Conservation (phyloP, 2,888 invertebrate genomes). For the Apotomis capreana region DNA sequence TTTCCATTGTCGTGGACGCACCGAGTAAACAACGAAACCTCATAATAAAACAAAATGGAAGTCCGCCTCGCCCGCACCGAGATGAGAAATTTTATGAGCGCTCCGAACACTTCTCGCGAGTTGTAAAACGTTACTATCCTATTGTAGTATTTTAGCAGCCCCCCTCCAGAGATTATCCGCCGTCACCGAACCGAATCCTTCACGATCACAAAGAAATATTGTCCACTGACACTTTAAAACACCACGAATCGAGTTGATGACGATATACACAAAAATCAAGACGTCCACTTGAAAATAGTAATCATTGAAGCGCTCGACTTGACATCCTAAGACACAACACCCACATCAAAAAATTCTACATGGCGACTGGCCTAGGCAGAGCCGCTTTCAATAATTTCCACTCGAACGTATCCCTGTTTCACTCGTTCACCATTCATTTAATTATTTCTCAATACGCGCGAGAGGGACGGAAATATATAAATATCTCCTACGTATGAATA, state of each 20-base stretch:
- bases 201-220: slow-evolving; percentile 69
- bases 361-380: slow-evolving; percentile 74
- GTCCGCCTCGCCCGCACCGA: slow-evolving; percentile 74
- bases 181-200: slow-evolving; percentile 70
- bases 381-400: slow-evolving; percentile 81
- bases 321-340: slow-evolving; percentile 81
- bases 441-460: slow-evolving; percentile 77
- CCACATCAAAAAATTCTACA: slow-evolving; percentile 83
- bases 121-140: slow-evolving; percentile 83
- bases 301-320: slow-evolving; percentile 82
- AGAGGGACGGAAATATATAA: slow-evolving; percentile 74
- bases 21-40: slow-evolving; percentile 78
- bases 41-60: slow-evolving; percentile 83
- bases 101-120: slow-evolving; percentile 66
- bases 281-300: slow-evolving; percentile 80
- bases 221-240: slow-evolving; percentile 60
- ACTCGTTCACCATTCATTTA: slow-evolving; percentile 80
- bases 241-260: slow-evolving; percentile 61
- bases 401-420: slow-evolving; percentile 79
- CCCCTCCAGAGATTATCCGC: slow-evolving; percentile 79
- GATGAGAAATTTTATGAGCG: slow-evolving; percentile 78
- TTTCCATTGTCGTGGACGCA: slow-evolving; percentile 77
- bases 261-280: slow-evolving; percentile 70
- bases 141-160: slow-evolving; percentile 82
- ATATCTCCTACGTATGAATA: slow-evolving; percentile 81